Percentiles rank a stretch among this genome's conserved stretches.
phyloP scores from a whole-genome alignment of 2,797 vertebrate species.

The Chanos chanos region DNA sequence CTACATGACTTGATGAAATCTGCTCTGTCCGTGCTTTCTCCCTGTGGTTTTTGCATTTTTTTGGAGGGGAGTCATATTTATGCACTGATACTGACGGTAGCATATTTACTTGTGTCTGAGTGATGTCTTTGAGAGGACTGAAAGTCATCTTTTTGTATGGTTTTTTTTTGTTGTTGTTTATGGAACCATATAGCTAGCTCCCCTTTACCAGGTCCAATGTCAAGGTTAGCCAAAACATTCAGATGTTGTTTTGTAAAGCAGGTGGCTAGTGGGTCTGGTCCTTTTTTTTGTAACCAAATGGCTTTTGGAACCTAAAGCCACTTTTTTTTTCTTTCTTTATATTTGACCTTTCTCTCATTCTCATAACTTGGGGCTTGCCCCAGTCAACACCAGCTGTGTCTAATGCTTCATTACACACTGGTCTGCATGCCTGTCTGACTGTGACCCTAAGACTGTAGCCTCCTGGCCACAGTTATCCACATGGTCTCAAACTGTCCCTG shows the following conservation, averaged over 20 bases:
- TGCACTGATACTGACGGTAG: too few relatives aligned
- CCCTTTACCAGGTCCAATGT: not conserved
- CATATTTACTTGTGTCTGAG: too few relatives aligned
- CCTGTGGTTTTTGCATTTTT: constrained; percentile 34
- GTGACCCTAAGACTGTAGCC: constrained; percentile 67
- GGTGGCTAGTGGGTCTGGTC: not conserved
- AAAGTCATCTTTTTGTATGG: constrained; percentile 56
- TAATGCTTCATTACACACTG: constrained; percentile 73
- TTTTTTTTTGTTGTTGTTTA: not conserved
- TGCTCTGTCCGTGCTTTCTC: constrained; percentile 51
- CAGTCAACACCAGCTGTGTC: constrained; percentile 70
- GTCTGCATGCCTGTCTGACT: constrained; percentile 60
- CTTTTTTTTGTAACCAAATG: constrained; percentile 19
- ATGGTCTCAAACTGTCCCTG: constrained; percentile 31
- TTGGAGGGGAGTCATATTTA: too few relatives aligned
- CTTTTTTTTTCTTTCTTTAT: constrained; percentile 24
- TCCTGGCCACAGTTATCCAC: constrained; percentile 28
- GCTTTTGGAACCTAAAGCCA: constrained; percentile 47
- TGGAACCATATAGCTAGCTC: too few relatives aligned
- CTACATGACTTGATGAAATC: constrained; percentile 68
- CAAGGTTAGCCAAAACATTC: not conserved
- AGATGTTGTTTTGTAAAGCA: not conserved
- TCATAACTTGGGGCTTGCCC: constrained; percentile 64
- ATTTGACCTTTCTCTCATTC: constrained; percentile 64
- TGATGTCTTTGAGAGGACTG: constrained; percentile 24